phyloP scores from a whole-genome alignment of 1,140 invertebrate species.

The Drosophila varians region DNA sequence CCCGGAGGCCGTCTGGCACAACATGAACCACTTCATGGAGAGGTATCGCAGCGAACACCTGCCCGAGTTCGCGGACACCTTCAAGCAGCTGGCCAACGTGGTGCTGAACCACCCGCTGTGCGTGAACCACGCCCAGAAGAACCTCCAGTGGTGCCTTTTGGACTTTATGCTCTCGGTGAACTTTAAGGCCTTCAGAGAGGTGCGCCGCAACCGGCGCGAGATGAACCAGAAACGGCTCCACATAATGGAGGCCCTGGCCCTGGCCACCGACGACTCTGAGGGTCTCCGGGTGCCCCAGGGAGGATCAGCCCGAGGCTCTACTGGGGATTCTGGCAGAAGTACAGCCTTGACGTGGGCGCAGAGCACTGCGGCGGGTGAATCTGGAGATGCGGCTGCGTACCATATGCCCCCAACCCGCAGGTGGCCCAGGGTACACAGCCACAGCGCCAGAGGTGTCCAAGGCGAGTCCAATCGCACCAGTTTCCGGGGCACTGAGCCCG shows the following conservation, averaged over 20 bases:
- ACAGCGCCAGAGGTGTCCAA: not conserved
- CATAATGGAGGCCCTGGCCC: constrained; percentile 5
- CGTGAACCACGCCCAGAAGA: not conserved
- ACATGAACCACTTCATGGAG: constrained; percentile 24
- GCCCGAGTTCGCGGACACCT: constrained; percentile 7
- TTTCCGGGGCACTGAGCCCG: not conserved
- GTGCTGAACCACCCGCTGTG: constrained; percentile 17
- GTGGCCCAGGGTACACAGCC: not conserved
- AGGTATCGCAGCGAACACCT: constrained; percentile 24
- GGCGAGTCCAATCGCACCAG: not conserved
- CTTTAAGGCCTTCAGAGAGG: constrained; percentile 11
- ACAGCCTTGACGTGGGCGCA: not conserved
- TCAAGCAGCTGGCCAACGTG: constrained; percentile 13
- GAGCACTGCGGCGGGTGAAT: not conserved
- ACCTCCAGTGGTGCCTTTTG: constrained; percentile 7
- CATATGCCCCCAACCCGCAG: not conserved
- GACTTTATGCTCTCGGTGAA: constrained; percentile 51
- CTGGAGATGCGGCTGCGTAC: not conserved
- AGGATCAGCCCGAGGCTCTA: not conserved
- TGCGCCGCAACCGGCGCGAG: not conserved
- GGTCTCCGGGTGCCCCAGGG: not conserved
- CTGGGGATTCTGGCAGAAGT: not conserved
- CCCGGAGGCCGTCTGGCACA: not conserved
- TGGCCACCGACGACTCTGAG: not conserved
- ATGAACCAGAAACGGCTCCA: not conserved